Percentiles rank a stretch among this genome's conserved stretches.
Evolutionary conservation across 2,888 invertebrate genomes (phyloP).

Genomic region (Athalia circularis): DNA sequence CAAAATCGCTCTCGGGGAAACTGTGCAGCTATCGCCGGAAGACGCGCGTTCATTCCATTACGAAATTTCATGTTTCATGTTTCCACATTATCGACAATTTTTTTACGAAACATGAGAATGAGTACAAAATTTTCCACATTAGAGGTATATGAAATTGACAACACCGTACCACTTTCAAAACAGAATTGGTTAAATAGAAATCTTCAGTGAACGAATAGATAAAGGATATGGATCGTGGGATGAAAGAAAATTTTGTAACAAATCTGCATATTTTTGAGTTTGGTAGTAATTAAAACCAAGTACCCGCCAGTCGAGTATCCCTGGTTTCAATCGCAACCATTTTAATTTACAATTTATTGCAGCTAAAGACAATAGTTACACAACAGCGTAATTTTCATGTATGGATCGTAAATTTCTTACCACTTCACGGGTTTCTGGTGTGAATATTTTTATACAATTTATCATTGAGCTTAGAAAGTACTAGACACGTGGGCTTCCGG

Average conservation of each 20-base stretch:
- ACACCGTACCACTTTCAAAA: too few relatives aligned
- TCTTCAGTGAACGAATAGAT: neutral
- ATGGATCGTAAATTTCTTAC: conserved; percentile 25
- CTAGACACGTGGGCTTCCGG: conserved; percentile 41
- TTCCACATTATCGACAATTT: too few relatives aligned
- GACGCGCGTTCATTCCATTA: too few relatives aligned
- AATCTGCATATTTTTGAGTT: conserved; percentile 49
- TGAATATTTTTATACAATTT: conserved; percentile 44
- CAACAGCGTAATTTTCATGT: conserved; percentile 52
- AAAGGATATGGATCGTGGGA: conserved; percentile 15
- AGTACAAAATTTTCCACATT: too few relatives aligned
- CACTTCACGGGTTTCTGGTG: conserved; percentile 10
- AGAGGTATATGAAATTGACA: too few relatives aligned
- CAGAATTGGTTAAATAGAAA: too few relatives aligned
- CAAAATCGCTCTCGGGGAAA: too few relatives aligned
- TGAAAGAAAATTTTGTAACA: conserved; percentile 23
- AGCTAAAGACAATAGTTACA: conserved; percentile 58
- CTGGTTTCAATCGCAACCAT: conserved; percentile 53
- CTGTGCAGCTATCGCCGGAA: too few relatives aligned
- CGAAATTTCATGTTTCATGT: too few relatives aligned
- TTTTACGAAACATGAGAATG: too few relatives aligned
- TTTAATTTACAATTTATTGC: conserved; percentile 59
- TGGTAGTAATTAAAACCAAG: conserved; percentile 56
- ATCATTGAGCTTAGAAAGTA: conserved; percentile 41
- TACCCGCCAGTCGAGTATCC: conserved; percentile 45